Evolutionary conservation across 1,140 invertebrate species (phyloP), one percentile per base, ranked within the genome.

Genomic region (Temnothorax curvispinosus): DNA sequence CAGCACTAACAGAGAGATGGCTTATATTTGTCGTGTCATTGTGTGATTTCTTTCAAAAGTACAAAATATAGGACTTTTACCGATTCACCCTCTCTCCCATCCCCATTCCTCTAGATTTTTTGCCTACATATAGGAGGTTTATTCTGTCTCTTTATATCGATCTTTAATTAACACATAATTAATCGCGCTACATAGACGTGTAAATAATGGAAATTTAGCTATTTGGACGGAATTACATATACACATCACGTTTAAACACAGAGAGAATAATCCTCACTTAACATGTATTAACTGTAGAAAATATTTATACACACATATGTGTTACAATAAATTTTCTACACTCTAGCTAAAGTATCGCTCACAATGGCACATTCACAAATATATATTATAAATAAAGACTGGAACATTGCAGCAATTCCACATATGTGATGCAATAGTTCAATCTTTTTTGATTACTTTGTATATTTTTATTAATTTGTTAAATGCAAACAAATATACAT

Each of bases 271-370:
- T 32, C 27, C 85, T 38, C 84, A 54, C 32, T 62, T 89, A 77
- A 89, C 32, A 27, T 11, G 74, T 89, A 78, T 78, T 38, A 72
- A 78, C 44, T 65, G 52, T 77, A 27, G 3, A 77, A 65, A 77
- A 85, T 85, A 85, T 64, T 65, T 87, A 88, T 81, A 50, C 88
- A 90, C 75, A 90, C 81, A 87, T 84, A 81, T 88, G 85, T 88
- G 60, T 88, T 81, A 88, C 81, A 86, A 52, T 90, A 84, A 87
- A 35, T 38, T 60, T 50, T 89, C 88, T 90, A 90, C 88, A 85
- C 38, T 69, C 67, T 77, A 82, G 85, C 88, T 90, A 90, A 62
- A 81, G 52, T 85, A 85, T 88, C 60, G 89, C 52, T 86, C 13
- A 81, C 18, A 64, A 81, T 64, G 81, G 64, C 78, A 90, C 81